These are phyloP conservation scores for Helobdella robusta DNA, from an alignment of 2,888 invertebrate genomes.

Conservation along the genomic window DNA sequence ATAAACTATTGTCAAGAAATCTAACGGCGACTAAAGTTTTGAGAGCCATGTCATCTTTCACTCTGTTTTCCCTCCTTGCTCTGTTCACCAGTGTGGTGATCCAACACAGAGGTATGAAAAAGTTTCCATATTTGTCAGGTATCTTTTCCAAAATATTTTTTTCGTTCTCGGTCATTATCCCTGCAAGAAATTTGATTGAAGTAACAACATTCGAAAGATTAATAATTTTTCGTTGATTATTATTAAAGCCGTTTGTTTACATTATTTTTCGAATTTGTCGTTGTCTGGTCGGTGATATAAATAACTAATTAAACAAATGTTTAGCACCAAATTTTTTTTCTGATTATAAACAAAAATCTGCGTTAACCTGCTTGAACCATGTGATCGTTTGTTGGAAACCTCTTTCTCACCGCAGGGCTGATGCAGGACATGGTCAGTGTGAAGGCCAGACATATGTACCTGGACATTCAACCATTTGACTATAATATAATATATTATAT, in stretches of 20 bases:
- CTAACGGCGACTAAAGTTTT: conserved; percentile 70
- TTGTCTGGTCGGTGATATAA: too few species aligned
- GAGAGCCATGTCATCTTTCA: conserved; percentile 71
- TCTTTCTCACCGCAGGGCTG: conserved; percentile 57
- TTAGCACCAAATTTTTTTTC: too few species aligned
- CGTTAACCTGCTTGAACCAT: conserved; percentile 51
- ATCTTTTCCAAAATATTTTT: conserved; percentile 55
- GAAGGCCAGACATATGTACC: conserved; percentile 50
- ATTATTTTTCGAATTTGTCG: too few species aligned
- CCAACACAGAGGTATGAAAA: conserved; percentile 60
- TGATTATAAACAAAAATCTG: too few species aligned
- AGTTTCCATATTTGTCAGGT: conserved; percentile 34
- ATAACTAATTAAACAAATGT: too few species aligned
- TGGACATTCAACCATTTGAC: too few species aligned
- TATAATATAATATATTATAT: too few species aligned
- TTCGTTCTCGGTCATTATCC: conserved; percentile 52
- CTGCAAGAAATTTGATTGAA: background rate
- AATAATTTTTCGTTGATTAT: too few species aligned
- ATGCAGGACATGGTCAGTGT: conserved; percentile 58
- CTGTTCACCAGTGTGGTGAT: conserved; percentile 56
- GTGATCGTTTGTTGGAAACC: conserved; percentile 52
- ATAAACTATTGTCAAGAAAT: background rate
- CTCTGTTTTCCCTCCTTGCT: conserved; percentile 53
- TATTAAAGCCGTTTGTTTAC: too few species aligned
- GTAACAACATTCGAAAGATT: background rate